A percentile compares a stretch with the other conserved stretches of the same genome.
These are phyloP conservation scores for Cecropterus lyciades DNA, from an alignment of 1,140 invertebrate genomes.

Conservation along the genomic window DNA sequence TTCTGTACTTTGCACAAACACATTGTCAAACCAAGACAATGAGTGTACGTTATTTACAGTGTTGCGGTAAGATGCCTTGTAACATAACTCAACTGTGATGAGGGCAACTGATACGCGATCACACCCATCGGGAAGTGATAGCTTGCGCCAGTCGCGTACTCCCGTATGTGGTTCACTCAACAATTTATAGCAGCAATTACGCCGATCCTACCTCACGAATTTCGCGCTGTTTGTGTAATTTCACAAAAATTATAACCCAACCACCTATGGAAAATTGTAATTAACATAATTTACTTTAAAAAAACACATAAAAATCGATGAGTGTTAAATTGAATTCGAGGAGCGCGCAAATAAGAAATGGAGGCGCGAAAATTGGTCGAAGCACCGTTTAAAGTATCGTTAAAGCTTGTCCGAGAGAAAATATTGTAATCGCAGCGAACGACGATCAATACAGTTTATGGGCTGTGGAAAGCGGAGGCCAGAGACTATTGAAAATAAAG, in stretches of 20 bases:
- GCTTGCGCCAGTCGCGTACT: slow-evolving; percentile 15
- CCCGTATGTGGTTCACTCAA: slow-evolving; percentile 36
- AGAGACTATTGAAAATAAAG: neutral
- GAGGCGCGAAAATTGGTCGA: slow-evolving; percentile 73
- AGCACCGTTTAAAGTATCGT: slow-evolving; percentile 77
- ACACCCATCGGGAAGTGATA: slow-evolving; percentile 25
- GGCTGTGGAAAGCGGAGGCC: slow-evolving; percentile 53
- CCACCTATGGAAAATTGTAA: slow-evolving; percentile 59
- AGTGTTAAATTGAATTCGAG: slow-evolving; percentile 78
- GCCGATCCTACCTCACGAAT: slow-evolving; percentile 49
- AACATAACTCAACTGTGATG: slow-evolving; percentile 8
- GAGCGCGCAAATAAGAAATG: slow-evolving; percentile 73
- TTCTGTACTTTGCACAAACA: neutral
- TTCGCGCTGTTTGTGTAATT: slow-evolving; percentile 58
- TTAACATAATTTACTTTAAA: slow-evolving; percentile 72
- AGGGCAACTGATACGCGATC: slow-evolving; percentile 14
- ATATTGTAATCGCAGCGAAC: slow-evolving; percentile 69
- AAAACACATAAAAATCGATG: slow-evolving; percentile 71
- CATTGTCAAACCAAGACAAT: slow-evolving; percentile 1
- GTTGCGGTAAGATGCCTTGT: slow-evolving; percentile 2
- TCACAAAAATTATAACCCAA: slow-evolving; percentile 56
- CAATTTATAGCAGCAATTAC: slow-evolving; percentile 66
- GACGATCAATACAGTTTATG: slow-evolving; percentile 53
- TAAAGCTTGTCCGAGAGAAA: slow-evolving; percentile 69
- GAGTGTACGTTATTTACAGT: slow-evolving; percentile 10